These are phyloP conservation scores for Gasterosteus nipponicus DNA, from an alignment of 2,113 vertebrate species.

Conservation along the genomic window DNA sequence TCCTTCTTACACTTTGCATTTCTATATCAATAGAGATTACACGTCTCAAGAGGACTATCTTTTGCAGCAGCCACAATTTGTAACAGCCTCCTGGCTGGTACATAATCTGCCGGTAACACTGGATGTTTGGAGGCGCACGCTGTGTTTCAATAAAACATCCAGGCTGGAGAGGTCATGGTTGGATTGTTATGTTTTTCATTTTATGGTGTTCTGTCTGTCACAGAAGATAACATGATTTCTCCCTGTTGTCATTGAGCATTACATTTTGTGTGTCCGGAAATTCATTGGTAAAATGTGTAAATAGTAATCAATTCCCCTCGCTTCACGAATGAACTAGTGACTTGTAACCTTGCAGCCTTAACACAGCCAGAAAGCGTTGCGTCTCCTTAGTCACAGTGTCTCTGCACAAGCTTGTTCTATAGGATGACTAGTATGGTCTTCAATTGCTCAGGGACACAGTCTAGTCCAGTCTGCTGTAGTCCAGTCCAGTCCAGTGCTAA, in stretches of 20 bases:
- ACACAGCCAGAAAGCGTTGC: background rate
- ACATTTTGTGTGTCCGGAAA: constrained; percentile 3
- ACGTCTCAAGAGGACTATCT: constrained; percentile 4
- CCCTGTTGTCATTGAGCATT: constrained; percentile 10
- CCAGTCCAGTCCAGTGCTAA: constrained; percentile 9
- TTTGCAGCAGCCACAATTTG: constrained; percentile 6
- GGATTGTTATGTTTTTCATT: constrained; percentile 29
- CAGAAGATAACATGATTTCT: constrained; percentile 8
- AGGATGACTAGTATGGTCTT: constrained; percentile 11
- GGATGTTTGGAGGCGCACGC: background rate
- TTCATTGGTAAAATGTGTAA: constrained; percentile 15
- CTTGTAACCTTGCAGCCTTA: constrained; percentile 24
- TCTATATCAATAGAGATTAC: constrained; percentile 1
- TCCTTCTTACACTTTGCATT: constrained; percentile 5
- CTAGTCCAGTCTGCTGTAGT: constrained; percentile 8
- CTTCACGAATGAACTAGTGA: constrained; percentile 17
- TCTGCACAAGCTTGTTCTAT: constrained; percentile 1
- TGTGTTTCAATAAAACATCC: constrained; percentile 1
- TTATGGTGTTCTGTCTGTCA: constrained; percentile 11
- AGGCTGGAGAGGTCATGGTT: constrained; percentile 9
- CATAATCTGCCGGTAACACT: background rate
- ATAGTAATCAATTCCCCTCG: constrained; percentile 19
- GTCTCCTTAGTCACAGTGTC: background rate
- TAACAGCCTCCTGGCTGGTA: constrained; percentile 7
- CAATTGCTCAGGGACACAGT: constrained; percentile 13